Base-by-base conservation (phyloP, 2,888 invertebrate genomes). In the Synergus itoensis region DNA sequence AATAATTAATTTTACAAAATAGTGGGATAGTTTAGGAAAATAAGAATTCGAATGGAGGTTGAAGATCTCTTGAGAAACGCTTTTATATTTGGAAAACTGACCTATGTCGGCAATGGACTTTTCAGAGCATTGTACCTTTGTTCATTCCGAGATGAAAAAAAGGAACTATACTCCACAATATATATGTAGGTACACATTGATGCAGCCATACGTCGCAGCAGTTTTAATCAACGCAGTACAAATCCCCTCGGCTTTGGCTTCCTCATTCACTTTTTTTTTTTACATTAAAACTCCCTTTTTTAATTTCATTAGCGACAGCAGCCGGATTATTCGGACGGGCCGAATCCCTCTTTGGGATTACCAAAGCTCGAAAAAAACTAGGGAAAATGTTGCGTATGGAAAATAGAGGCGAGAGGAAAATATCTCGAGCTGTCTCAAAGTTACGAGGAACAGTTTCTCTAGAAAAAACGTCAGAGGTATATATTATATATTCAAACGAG, bases 231-330 rank as follows among this genome's bases (percentile, higher is more conserved):
- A 91, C 91, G 91, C 89, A 85, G 86, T 85, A 87, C 86, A 90
- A 91, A 91, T 90, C 90, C 90, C 86, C 87, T 87, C 87, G 84
- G 84, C 87, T 87, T 87, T 86, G 83, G 80, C 86, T 89, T 84
- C 77, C 78, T 82, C 82, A 80, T 82, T 78, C 76, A 57, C 65
- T 28, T 28, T 77, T 28, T 77, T 77, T 80, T 76, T 79, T 67
- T 80, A 67, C 78, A 73, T 78, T 73, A 62, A 28, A 57, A 57
- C 48, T 53, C 67, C 40, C 75, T 87, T 89, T 89, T 90, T 88
- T 85, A 89, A 90, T 91, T 91, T 91, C 90, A 91, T 91, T 91
- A 91, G 89, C 88, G 89, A 90, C 89, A 89, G 89, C 89, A 90
- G 89, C 76, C 87, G 90, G 91, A 91, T 91, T 91, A 90, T 87